Base-by-base conservation (phyloP, 2,888 invertebrate genomes). In the Amiota mariae region DNA sequence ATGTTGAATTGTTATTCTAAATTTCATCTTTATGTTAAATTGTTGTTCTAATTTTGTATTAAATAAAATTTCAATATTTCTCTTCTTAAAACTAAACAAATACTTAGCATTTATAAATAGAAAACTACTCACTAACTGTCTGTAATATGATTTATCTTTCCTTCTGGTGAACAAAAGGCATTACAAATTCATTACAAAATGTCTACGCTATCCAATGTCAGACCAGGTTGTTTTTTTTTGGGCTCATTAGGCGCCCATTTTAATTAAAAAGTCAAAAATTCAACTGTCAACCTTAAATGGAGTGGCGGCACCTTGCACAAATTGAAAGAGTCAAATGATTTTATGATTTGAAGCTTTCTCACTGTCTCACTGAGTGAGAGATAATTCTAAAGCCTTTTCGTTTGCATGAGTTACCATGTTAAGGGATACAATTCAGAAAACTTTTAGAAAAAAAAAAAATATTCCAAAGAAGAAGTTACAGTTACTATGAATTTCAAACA, bases 391-490 rank as follows among this genome's bases (percentile, higher is more conserved):
- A 36, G 36, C 36, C 36, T 36, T 36, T 36, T 36, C 36, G 2
- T 36, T 2, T 36, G 36, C 36, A 36, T 36, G 36, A 36, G 36
- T 36, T 36, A 36, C 54, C 63, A 72, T 72, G 72, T 72, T 64
- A 72, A 51, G 64, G 56, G 51, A 51, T 63, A 71, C 36, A 46
- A 8, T 63, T 49, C 71, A 48, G n/a, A 70, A 11, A 73, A 74
- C 15, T 47, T n/a, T 11, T 48, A 66, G 84, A 80, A 80, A 78
- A 75, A 74, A 79, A 78, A 59, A 63, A 66, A 71, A 49, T 71
- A 72, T 68, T 64, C 8, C 71, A 15, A 72, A 73, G 64, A 51
- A 12, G 18, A 54, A 64, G 36, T 36, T 36, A 36, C 4, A 36
- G 36, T 36, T 36, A 36, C 36, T 36, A 36, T 36, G 36, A 48